Base-by-base conservation (phyloP, 2,113 vertebrate genomes). In the rabbit (Oryctolagus cuniculus) region DNA sequence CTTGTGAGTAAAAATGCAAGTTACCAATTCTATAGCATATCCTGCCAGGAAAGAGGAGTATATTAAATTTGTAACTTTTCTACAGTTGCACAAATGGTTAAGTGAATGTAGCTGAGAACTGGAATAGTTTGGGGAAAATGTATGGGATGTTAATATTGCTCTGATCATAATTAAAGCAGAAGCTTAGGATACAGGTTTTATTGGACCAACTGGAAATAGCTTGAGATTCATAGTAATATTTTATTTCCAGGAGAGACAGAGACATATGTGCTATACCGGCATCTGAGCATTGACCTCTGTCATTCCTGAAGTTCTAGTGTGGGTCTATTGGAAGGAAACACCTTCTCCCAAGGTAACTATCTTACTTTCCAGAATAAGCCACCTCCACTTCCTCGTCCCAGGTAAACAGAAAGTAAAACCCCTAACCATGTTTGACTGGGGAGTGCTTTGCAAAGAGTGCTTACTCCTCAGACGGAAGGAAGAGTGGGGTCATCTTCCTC, bases 221-320 rank as follows among this genome's bases (percentile, higher is more conserved):
- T 70, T 66, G 6, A 38, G 29, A 31, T 3, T 67, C 12, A 38
- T 7, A 13, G 6, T 36, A 87, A 67, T 8, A 29, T 78, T 0
- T 67, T 67, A 3, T 66, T 94, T 74, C 27, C 7, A 61, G 36
- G 77, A 53, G 29, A 72, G 25, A 64, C 90, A 93, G 5, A 24
- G 24, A 2, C 0, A 58, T 24, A 69, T 27, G 4, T 74, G 34
- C 3, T 0, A 10, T 44, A 0, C 51, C 44, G 61, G 5, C 15
- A 63, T 49, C 19, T 44, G 15, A 36, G 2, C 6, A 51, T 36
- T 36, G 66, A 34, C 58, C 10, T 21, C 3, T 61, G 29, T 3
- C 1, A 3, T 4, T 89, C 5, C 15, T 44, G 53, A 81, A 9
- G 2, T 17, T 8, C 36, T 53, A 1, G 1, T 0, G 8, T 25